phyloP scores from a whole-genome alignment of 2,113 vertebrate genomes.

The Misgurnus mizolepis region DNA sequence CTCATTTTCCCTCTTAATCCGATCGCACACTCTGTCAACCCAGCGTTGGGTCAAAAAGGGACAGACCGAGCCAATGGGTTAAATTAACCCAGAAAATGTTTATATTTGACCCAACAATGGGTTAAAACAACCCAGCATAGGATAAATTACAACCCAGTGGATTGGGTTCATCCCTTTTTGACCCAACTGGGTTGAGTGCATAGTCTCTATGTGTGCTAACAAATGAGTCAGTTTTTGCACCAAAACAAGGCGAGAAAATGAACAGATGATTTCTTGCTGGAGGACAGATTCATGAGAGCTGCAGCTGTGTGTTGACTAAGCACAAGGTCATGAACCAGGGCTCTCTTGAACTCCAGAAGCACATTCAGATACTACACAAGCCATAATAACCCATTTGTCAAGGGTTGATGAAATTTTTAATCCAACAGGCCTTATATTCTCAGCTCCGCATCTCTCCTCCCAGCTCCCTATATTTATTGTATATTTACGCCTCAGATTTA shows the following conservation, averaged over 20 bases:
- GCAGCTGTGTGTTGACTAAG: not conserved
- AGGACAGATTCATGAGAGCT: not conserved
- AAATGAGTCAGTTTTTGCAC: not conserved
- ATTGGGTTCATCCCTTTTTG: too few species aligned
- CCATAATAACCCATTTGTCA: constrained; percentile 17
- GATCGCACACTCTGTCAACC: too few species aligned
- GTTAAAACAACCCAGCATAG: too few species aligned
- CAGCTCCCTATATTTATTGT: constrained; percentile 66
- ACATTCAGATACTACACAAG: not conserved
- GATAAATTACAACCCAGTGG: too few species aligned
- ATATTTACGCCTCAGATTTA: constrained; percentile 62
- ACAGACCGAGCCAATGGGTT: too few species aligned
- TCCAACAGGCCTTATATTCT: constrained; percentile 28
- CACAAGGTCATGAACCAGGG: constrained; percentile 15
- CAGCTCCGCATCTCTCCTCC: constrained; percentile 37
- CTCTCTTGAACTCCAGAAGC: constrained; percentile 19
- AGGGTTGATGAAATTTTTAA: constrained; percentile 39
- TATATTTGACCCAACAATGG: too few species aligned
- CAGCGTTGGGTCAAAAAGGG: too few species aligned
- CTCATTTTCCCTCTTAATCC: too few species aligned
- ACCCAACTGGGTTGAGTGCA: too few species aligned
- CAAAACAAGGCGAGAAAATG: not conserved
- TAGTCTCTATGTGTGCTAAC: too few species aligned
- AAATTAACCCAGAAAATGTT: too few species aligned
- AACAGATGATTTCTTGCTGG: constrained; percentile 1